phyloP scores from a whole-genome alignment of 2,113 vertebrate genomes.

The Gymnogyps californianus region DNA sequence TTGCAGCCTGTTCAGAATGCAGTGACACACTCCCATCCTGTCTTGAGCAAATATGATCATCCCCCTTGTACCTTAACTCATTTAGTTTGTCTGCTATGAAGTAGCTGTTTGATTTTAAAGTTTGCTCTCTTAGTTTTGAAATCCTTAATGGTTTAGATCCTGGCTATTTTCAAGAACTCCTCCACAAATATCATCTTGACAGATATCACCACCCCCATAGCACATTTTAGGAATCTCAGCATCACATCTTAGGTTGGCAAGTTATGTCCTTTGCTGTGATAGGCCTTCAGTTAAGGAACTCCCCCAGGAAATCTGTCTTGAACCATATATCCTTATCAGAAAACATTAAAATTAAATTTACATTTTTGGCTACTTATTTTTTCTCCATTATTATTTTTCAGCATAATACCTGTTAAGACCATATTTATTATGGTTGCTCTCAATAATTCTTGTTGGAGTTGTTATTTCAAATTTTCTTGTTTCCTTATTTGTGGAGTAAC shows the following conservation, averaged over 20 bases:
- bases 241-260: constrained; percentile 41
- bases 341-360: background rate
- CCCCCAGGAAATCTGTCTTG: constrained; percentile 52
- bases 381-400: background rate
- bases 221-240: constrained; percentile 52
- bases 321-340: background rate
- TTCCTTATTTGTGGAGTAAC: background rate
- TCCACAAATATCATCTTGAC: constrained; percentile 56
- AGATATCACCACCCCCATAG: constrained; percentile 42
- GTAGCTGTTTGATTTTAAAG: constrained; percentile 35
- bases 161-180: constrained; percentile 51
- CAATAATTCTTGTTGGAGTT: background rate
- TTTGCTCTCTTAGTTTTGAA: constrained; percentile 21
- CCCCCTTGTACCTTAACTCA: background rate
- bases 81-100: constrained; percentile 9
- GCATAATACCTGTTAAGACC: background rate
- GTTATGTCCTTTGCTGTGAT: constrained; percentile 45
- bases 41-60: background rate
- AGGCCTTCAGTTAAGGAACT: constrained; percentile 45
- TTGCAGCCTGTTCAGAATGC: constrained; percentile 38
- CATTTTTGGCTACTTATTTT: background rate
- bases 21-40: background rate
- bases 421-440: background rate
- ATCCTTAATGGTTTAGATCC: constrained; percentile 21
- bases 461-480: background rate